A percentile compares a stretch with the other conserved stretches of the same genome.
These are phyloP conservation scores for Pimephales promelas DNA, from an alignment of 2,113 vertebrate genomes.

Conservation along the genomic window DNA sequence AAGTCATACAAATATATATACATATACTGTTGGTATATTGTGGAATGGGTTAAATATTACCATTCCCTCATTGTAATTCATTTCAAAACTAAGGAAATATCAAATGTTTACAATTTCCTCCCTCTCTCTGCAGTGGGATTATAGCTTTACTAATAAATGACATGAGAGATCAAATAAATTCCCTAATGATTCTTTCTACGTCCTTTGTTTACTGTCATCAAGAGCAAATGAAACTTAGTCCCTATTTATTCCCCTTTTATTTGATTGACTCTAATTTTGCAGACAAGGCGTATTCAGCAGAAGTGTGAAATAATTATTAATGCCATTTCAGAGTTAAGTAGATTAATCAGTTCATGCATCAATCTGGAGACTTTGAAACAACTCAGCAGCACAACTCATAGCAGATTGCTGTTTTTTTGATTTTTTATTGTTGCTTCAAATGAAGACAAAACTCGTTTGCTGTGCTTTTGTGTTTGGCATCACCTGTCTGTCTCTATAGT, in stretches of 20 bases:
- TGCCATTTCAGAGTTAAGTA: neutral
- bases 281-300: neutral
- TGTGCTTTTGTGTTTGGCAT: neutral
- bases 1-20: too few species aligned
- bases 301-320: conserved; percentile 11
- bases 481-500: neutral
- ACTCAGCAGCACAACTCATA: neutral
- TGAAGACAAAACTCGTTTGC: conserved; percentile 8
- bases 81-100: conserved; percentile 2
- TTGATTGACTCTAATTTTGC: neutral
- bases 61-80: neutral
- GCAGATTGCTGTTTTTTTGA: neutral
- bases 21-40: neutral
- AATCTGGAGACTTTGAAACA: neutral
- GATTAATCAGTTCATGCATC: conserved; percentile 7
- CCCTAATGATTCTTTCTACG: neutral
- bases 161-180: conserved; percentile 27
- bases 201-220: conserved; percentile 15
- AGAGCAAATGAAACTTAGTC: conserved; percentile 12
- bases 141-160: conserved; percentile 30
- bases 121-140: neutral
- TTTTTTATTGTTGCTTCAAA: neutral
- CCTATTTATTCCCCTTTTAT: conserved; percentile 28
- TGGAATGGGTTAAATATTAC: neutral
- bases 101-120: conserved; percentile 14